A percentile compares a stretch with the other conserved stretches of the same genome.
phyloP scores from a whole-genome alignment of 2,113 vertebrate species.

The Mixornis gularis region DNA sequence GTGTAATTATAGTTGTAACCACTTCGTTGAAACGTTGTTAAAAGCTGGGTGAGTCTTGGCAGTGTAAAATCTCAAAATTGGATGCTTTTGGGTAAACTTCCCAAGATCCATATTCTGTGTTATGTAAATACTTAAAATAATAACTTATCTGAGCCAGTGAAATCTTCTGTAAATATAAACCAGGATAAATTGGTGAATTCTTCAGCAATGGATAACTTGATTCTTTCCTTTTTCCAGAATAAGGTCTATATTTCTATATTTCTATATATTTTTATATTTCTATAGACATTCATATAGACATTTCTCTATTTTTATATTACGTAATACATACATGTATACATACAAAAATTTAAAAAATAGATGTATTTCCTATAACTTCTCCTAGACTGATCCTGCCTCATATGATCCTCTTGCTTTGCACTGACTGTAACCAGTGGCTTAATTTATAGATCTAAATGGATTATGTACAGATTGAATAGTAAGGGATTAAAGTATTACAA shows the following conservation, averaged over 20 bases:
- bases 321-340: not conserved
- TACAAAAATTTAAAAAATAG: not conserved
- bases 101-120: not conserved
- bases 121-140: not conserved
- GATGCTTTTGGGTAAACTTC: not conserved
- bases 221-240: not conserved
- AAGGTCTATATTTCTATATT: not conserved
- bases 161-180: not conserved
- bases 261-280: no score
- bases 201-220: not conserved
- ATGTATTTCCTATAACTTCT: not conserved
- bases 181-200: not conserved
- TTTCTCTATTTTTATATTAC: no score
- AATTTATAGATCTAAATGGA: not conserved
- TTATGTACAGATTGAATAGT: not conserved
- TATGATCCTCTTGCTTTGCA: not conserved
- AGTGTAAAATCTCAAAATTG: not conserved
- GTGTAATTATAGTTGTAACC: not conserved
- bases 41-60: not conserved
- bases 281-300: no score
- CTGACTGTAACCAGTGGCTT: not conserved
- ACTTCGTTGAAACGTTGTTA: not conserved
- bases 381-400: not conserved
- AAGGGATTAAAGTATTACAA: not conserved
- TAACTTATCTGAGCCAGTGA: not conserved